These are phyloP conservation scores for Peromyscus melanophrys DNA, from an alignment of 2,797 vertebrate genomes.

Conservation along the genomic window DNA sequence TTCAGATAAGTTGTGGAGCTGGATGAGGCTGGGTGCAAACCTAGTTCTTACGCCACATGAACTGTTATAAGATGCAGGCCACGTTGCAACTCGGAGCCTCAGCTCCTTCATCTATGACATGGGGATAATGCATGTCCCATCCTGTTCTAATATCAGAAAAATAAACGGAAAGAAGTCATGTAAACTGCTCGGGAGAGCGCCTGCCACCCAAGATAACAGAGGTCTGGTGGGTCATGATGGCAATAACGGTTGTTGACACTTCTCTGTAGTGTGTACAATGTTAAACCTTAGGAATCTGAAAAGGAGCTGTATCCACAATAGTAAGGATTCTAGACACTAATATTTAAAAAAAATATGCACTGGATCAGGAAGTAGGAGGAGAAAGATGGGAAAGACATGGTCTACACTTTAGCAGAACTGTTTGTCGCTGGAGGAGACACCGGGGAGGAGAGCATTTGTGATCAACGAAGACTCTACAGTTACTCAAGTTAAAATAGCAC, in stretches of 20 bases:
- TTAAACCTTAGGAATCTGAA: conserved; percentile 3
- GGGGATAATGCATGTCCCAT: background rate
- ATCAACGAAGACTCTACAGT: conserved; percentile 30
- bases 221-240: background rate
- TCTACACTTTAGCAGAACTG: background rate
- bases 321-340: conserved; percentile 27
- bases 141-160: background rate
- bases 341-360: background rate
- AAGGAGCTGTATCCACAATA: conserved; percentile 5
- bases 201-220: background rate
- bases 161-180: conserved; percentile 37
- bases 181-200: background rate
- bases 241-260: background rate
- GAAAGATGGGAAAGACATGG: conserved; percentile 13
- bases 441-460: background rate
- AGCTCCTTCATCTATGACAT: background rate
- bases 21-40: background rate
- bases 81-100: background rate
- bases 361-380: conserved; percentile 33
- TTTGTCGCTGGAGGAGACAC: background rate
- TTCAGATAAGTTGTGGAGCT: background rate
- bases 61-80: background rate
- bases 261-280: background rate
- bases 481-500: conserved; percentile 44
- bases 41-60: background rate